Evolutionary conservation across 2,113 vertebrate species (phyloP), one percentile per base, ranked within the genome.

Genomic region (Channa argus): DNA sequence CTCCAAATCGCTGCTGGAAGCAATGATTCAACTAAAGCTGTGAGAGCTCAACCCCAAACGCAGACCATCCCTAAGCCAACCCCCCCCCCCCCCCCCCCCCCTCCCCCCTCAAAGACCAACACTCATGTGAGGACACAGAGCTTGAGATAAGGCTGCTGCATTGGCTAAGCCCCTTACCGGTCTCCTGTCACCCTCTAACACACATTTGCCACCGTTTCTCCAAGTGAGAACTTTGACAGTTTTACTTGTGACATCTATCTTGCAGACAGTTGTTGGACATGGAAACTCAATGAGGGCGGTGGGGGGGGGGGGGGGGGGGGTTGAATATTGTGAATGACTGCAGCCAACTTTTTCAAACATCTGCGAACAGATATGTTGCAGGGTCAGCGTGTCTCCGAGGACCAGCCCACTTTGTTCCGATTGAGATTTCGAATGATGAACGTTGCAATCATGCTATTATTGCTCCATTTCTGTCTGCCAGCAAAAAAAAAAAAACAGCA

Each of bases 11-110:
- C 74, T 74, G 74, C 84, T 88, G 87, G 87, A 80, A 88, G 88
- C 80, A 73, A 84, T 92, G 83, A 92, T 91, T 93, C 64, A 80
- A 89, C 91, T 91, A 92, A 86, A 87, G 79, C 70, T 72, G 80
- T 62, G 63, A 80, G 72, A 72, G 72, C 74, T 51, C 63, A 71
- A 80, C 46, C 51, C 64, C 60, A 73, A 83, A 82, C 58, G 55
- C 61, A 61, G 78, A 47, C 79, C 77, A 82, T 83, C 77, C 65
- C 71, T 80, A 49, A 71, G 69, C 71, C n/a, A n/a, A n/a, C n/a
- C n/a, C n/a, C n/a, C n/a, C n/a, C n/a, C n/a, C n/a, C n/a, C n/a
- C n/a, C n/a, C n/a, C n/a, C n/a, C n/a, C n/a, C n/a, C 24, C 24
- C 24, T 54, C 5, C 70, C 61, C 70, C 65, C 84, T 79, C 80